Evolutionary conservation across 2,888 invertebrate genomes (phyloP), one percentile per base, ranked within the genome.

Genomic region (Vesta saturnalis): DNA sequence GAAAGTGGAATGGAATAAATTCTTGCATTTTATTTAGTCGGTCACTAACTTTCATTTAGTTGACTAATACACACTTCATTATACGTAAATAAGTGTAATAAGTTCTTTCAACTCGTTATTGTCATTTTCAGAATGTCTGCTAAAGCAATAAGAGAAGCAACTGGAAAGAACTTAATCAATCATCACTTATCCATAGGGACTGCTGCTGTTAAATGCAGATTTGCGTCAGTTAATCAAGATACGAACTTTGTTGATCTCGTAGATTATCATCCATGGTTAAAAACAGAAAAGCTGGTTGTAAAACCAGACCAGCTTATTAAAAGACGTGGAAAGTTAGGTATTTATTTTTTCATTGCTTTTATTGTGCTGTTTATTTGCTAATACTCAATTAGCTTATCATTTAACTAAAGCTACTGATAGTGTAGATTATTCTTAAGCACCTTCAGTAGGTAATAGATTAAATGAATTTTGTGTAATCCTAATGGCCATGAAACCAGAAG

Each of bases 221-320:
- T 93, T 83, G 97, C 93, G 8, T 87, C 92, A 58, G 92, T 97
- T 74, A 90, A 91, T 72, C 90, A 91, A 72, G 85, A 88, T 59
- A 95, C 94, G 30, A 87, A 92, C 60, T 95, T 95, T 92, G 87
- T 90, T 35, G 89, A 92, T 73, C 86, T 96, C 67, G 86, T 90
- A 14, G 88, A 87, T 12, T 89, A 90, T 65, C 89, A 97, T 82
- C 94, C 96, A 16, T 98, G 98, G 98, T 88, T 98, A 35, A 86
- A 89, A 75, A 90, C 89, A 67, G 91, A 92, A 84, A 93, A 93
- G 85, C 86, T 99, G 75, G 99, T 99, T 1, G 98, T 96, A n/a
- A 99, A 99, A 82, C 99, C 99, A 0, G 99, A 99, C 85, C 99
- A 99, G 87, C 87, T 99, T 84, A 99, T 99, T 82, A 99, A 99